Conservation (phyloP, 2,888 invertebrate species). For the Watsonalla cultraria region DNA sequence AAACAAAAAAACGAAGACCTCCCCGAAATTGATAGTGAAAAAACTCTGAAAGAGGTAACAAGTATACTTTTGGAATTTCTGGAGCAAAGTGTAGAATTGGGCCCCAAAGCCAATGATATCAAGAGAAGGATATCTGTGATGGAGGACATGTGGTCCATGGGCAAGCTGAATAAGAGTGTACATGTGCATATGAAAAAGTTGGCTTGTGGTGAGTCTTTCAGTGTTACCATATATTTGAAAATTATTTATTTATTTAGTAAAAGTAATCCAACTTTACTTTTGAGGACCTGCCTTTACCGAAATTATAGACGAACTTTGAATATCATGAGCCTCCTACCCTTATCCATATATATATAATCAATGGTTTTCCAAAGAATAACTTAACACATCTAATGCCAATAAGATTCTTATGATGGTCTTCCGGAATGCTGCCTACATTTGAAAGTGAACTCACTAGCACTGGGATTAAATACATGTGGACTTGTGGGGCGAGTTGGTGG, state of each 20-base stretch:
- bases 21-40: constrained; percentile 44
- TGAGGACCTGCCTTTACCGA: no score
- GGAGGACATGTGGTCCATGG: constrained; percentile 78
- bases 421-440: no score
- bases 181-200: constrained; percentile 70
- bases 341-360: no score
- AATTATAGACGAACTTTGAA: no score
- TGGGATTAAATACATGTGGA: no score
- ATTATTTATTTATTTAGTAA: background rate
- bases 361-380: no score
- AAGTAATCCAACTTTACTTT: background rate
- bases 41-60: constrained; percentile 50
- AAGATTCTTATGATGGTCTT: no score
- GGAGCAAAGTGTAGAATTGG: constrained; percentile 56
- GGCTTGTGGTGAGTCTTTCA: constrained; percentile 69
- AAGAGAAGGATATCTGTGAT: constrained; percentile 73
- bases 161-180: constrained; percentile 71
- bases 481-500: no score
- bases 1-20: constrained; percentile 16
- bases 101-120: constrained; percentile 71
- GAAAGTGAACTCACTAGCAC: no score
- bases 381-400: no score
- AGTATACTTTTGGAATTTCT: constrained; percentile 47
- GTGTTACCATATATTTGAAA: background rate
- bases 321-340: no score